Evolutionary conservation across 2,888 invertebrate species (phyloP), one percentile per base, ranked within the genome.

Genomic region (Protonemura montana): DNA sequence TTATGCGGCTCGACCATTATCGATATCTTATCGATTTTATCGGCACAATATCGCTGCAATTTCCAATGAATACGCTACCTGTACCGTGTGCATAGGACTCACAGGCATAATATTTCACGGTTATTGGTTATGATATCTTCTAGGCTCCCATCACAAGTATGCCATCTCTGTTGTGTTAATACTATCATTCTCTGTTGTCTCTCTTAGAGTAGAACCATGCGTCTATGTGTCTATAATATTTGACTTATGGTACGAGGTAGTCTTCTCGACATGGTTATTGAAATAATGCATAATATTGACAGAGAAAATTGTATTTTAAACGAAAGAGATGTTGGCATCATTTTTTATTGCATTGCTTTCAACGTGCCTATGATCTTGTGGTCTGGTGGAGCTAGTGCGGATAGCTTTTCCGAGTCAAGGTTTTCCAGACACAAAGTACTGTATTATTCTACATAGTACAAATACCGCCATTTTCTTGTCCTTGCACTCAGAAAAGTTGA

Each of bases 231-330:
- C 81, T 78, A 35, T 35, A 59, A 10, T 78, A 78, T 78, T 78
- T 82, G 42, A 82, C 82, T 82, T 82, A 82, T n/a, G 82, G 26
- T 7, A 42, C 82, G 29, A 27, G 82, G 16, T 82, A 27, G 13
- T 5, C 13, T 5, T 2, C 35, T 41, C 6, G 82, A 82, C 82
- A 82, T 82, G 30, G 35, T 30, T 41, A 82, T 82, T 82, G 82
- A 35, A 82, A 41, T 41, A 41, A 35, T 82, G 82, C 30, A 82
- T 7, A 35, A n/a, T 82, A 82, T 35, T 82, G 26, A 82, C 82
- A 30, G 30, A 26, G 30, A 35, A 82, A 82, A 82, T 25, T 13
- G 82, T 82, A 30, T 82, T 82, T 82, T 82, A 82, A n/a, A n/a
- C n/a, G n/a, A n/a, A 82, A 59, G 59, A 59, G 1, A 59, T 59